Evolutionary conservation across 2,797 vertebrate species (phyloP), one percentile per base, ranked within the genome.

Genomic region (Falco novaeseelandiae): DNA sequence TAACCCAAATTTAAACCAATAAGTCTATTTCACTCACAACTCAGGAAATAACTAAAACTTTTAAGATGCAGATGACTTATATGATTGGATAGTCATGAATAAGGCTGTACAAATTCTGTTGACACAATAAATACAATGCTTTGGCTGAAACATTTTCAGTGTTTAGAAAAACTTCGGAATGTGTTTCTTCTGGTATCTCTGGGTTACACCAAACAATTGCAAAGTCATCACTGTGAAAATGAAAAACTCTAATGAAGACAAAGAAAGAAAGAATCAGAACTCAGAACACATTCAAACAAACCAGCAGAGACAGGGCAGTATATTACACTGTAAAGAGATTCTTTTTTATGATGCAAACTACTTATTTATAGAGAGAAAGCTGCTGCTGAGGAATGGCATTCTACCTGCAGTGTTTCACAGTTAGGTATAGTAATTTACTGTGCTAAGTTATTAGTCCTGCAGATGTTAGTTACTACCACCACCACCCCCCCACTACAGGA

Each of bases 371-470:
- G 26, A 89, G 57, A 42, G 84, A 95, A 81, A 57, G 14, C 54
- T 89, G 26, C 42, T 84, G 46, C 18, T 42, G 65, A 91, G 73
- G 30, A 36, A n/a, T 20, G 3, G 3, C 30, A 23, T 73, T 76
- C 34, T 81, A 61, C 27, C 49, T 76, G 77, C 51, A 59, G 77
- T 83, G 72, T 91, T 95, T 97, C 86, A 83, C 38, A 80, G 67
- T 62, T 91, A 96, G 52, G 44, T 85, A 78, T 52, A 87, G 34
- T 95, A 92, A 97, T 93, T 94, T 87, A 27, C 61, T 65, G 29
- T 38, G 20, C 18, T 87, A n/a, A 55, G 52, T 86, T 79, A 94
- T 85, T 76, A 84, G 79, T 74, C 89, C 67, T 92, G 14, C 10
- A 55, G 22, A 40, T 80, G 15, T 19, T 67, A 14, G 4, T 20